These are phyloP conservation scores for Melanostoma mellinum DNA, from an alignment of 2,888 invertebrate genomes.

Conservation along the genomic window DNA sequence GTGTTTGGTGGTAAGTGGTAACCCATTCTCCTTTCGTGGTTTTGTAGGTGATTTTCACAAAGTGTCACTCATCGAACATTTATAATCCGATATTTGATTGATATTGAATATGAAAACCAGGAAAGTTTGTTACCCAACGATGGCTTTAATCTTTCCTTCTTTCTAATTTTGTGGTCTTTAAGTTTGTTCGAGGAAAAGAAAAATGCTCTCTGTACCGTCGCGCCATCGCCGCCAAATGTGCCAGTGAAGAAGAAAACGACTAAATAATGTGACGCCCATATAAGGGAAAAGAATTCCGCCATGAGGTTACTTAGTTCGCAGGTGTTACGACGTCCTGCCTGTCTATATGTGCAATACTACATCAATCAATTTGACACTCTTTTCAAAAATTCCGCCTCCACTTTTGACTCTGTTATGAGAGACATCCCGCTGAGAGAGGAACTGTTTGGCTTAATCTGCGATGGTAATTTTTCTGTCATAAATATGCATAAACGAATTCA, in stretches of 20 bases:
- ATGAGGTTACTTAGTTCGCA: constrained; percentile 16
- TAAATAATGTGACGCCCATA: constrained; percentile 39
- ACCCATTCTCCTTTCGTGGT: constrained; percentile 39
- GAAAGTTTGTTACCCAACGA: constrained; percentile 51
- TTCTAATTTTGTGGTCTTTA: constrained; percentile 29
- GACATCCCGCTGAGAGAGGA: constrained; percentile 22
- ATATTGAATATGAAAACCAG: constrained; percentile 66
- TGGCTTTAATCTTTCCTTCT: constrained; percentile 46
- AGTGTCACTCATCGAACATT: constrained; percentile 50
- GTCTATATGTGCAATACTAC: constrained; percentile 2
- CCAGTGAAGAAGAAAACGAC: background rate
- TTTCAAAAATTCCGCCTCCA: constrained; percentile 40
- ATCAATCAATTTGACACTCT: constrained; percentile 63
- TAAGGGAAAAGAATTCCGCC: constrained; percentile 40
- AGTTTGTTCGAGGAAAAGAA: constrained; percentile 8
- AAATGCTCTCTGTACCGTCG: background rate
- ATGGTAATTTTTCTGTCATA: constrained; percentile 47
- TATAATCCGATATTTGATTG: constrained; percentile 51
- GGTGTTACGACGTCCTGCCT: constrained; percentile 43
- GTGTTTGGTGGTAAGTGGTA: constrained; percentile 36
- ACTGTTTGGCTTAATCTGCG: background rate
- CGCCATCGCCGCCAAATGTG: background rate
- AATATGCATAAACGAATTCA: constrained; percentile 42
- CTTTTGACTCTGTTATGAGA: background rate
- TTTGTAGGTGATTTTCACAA: constrained; percentile 11